Evolutionary conservation across 2,113 vertebrate species (phyloP).

Genomic region (Dendrocopos noguchii): DNA sequence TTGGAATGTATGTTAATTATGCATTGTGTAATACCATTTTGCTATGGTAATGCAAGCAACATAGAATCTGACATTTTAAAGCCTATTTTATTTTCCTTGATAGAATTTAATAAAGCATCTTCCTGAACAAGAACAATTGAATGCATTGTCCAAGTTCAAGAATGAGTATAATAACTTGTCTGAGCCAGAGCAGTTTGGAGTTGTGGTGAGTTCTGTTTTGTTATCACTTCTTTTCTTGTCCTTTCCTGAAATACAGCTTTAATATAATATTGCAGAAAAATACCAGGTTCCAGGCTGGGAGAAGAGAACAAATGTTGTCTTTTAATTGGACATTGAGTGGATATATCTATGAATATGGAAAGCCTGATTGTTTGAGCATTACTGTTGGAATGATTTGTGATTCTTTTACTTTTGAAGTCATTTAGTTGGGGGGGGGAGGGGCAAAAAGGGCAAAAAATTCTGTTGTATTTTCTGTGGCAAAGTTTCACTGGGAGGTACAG

Average conservation of each 20-base stretch:
- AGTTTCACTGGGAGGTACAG: not conserved
- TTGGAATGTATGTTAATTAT: not conserved
- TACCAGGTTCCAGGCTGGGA: not conserved
- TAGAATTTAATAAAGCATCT: slow-evolving; percentile 90
- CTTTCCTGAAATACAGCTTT: not conserved
- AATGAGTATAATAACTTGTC: slow-evolving; percentile 87
- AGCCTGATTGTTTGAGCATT: not conserved
- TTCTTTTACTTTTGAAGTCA: not conserved
- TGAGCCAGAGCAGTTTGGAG: slow-evolving; percentile 95
- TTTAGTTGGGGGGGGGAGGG: not conserved
- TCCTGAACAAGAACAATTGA: slow-evolving; percentile 91
- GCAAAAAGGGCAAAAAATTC: no score
- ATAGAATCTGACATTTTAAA: not conserved
- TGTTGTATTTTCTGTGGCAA: not conserved
- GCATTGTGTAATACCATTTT: not conserved
- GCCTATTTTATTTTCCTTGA: not conserved
- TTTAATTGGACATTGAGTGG: not conserved
- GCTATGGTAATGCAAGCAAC: not conserved
- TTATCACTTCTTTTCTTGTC: not conserved
- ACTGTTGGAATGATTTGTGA: not conserved
- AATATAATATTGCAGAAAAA: not conserved
- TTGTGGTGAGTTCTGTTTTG: slow-evolving; percentile 87
- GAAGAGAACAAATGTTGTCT: slow-evolving; percentile 26
- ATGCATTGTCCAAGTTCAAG: slow-evolving; percentile 85
- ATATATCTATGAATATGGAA: not conserved